Conservation (phyloP, 2,888 invertebrate genomes). For the Temnothorax rugatulus region DNA sequence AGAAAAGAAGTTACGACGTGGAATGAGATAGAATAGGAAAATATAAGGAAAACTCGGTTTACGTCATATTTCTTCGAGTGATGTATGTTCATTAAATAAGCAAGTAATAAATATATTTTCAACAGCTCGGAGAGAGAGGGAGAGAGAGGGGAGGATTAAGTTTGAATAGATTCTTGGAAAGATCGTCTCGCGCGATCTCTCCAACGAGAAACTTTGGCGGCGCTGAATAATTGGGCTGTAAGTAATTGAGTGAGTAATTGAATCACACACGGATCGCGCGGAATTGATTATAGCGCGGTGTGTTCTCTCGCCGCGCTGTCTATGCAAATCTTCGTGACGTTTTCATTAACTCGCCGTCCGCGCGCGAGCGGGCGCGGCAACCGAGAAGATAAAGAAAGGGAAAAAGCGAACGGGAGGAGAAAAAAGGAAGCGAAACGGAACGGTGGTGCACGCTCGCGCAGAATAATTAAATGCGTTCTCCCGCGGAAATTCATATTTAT, state of each 20-base stretch:
- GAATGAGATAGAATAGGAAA: slow-evolving; percentile 7
- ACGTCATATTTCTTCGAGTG: slow-evolving; percentile 21
- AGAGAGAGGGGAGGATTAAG: not conserved
- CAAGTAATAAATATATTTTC: slow-evolving; percentile 39
- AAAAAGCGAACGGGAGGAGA: slow-evolving; percentile 33
- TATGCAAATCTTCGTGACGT: slow-evolving; percentile 79
- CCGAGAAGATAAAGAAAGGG: slow-evolving; percentile 36
- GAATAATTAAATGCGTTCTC: slow-evolving; percentile 79
- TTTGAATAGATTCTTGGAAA: slow-evolving; percentile 21
- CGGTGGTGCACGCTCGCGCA: slow-evolving; percentile 58
- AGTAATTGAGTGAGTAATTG: slow-evolving; percentile 68
- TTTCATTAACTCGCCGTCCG: slow-evolving; percentile 78
- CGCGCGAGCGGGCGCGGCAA: slow-evolving; percentile 24
- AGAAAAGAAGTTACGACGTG: slow-evolving; percentile 44
- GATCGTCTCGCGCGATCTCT: slow-evolving; percentile 17
- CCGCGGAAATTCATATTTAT: slow-evolving; percentile 79
- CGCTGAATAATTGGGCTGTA: slow-evolving; percentile 57
- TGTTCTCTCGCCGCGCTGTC: slow-evolving; percentile 58
- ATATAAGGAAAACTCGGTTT: slow-evolving; percentile 36
- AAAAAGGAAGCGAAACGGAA: slow-evolving; percentile 39
- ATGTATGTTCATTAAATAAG: slow-evolving; percentile 42
- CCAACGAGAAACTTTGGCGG: slow-evolving; percentile 25
- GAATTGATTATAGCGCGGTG: slow-evolving; percentile 73
- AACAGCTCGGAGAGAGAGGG: not conserved
- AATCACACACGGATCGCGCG: slow-evolving; percentile 69